phyloP scores from a whole-genome alignment of 2,113 vertebrate genomes.

The Mus spicilegus region DNA sequence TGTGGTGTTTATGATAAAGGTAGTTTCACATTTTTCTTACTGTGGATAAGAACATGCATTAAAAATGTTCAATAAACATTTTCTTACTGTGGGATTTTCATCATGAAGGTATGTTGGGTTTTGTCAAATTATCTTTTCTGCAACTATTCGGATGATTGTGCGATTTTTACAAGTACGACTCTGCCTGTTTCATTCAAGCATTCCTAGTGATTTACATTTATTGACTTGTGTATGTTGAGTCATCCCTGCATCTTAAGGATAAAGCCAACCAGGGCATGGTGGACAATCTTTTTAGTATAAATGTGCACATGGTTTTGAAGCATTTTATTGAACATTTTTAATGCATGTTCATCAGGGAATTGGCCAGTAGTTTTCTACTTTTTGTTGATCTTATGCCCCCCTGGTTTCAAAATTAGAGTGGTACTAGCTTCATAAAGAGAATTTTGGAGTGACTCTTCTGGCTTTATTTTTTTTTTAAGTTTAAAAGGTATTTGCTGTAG shows the following conservation, averaged over 20 bases:
- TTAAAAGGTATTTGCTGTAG: not conserved
- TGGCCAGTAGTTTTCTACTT: not conserved
- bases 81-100: not conserved
- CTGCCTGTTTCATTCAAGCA: too few species aligned
- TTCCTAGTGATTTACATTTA: too few species aligned
- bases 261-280: not conserved
- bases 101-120: not conserved
- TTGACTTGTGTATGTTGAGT: not conserved
- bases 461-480: not conserved
- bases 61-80: too few species aligned
- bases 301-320: not conserved
- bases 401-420: not conserved
- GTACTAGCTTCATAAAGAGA: not conserved
- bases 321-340: not conserved
- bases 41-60: not conserved
- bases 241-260: not conserved
- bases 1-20: not conserved
- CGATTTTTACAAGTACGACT: not conserved
- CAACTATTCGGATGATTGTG: not conserved
- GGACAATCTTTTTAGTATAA: not conserved
- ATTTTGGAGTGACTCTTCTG: not conserved
- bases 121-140: not conserved
- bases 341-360: not conserved
- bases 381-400: not conserved
- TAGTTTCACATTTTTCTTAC: not conserved